These are phyloP conservation scores for Oncopodura yosiiana DNA, from an alignment of 1,140 invertebrate species.

Conservation along the genomic window DNA sequence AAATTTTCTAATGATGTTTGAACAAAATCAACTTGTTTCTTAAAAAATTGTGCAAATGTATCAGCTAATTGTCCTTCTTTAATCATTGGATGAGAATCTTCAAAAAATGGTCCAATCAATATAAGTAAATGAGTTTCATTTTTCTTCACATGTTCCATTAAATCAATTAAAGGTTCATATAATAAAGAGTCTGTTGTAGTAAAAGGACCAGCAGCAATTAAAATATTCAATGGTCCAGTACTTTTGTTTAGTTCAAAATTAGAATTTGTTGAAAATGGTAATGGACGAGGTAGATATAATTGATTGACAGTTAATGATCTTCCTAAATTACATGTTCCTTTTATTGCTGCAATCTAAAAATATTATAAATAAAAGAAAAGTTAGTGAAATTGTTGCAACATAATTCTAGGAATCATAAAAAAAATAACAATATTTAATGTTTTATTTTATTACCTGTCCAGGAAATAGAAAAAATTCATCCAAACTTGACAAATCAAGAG, in stretches of 20 bases:
- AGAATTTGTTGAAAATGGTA: slow-evolving; percentile 8
- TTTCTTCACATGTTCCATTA: slow-evolving; percentile 56
- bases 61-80: slow-evolving; percentile 47
- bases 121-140: slow-evolving; percentile 69
- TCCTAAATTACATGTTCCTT: slow-evolving; percentile 59
- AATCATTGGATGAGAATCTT: slow-evolving; percentile 54
- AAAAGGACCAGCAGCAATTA: slow-evolving; percentile 72
- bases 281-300: slow-evolving; percentile 44
- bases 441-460: slow-evolving; percentile 52
- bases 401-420: neutral
- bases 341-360: slow-evolving; percentile 54
- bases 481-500: slow-evolving; percentile 52
- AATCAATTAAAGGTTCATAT: slow-evolving; percentile 70
- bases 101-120: slow-evolving; percentile 72
- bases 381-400: neutral
- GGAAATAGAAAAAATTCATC: slow-evolving; percentile 67
- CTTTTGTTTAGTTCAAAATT: slow-evolving; percentile 3
- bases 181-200: slow-evolving; percentile 61
- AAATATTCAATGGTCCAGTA: slow-evolving; percentile 52
- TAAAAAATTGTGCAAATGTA: slow-evolving; percentile 60
- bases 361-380: slow-evolving; percentile 7
- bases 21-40: slow-evolving; percentile 50
- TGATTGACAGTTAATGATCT: slow-evolving; percentile 56
- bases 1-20: slow-evolving; percentile 42
- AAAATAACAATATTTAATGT: slow-evolving; percentile 26